Evolutionary conservation across 2,113 vertebrate genomes (phyloP), one percentile per base, ranked within the genome.

Genomic region (Oenanthe oenanthe): DNA sequence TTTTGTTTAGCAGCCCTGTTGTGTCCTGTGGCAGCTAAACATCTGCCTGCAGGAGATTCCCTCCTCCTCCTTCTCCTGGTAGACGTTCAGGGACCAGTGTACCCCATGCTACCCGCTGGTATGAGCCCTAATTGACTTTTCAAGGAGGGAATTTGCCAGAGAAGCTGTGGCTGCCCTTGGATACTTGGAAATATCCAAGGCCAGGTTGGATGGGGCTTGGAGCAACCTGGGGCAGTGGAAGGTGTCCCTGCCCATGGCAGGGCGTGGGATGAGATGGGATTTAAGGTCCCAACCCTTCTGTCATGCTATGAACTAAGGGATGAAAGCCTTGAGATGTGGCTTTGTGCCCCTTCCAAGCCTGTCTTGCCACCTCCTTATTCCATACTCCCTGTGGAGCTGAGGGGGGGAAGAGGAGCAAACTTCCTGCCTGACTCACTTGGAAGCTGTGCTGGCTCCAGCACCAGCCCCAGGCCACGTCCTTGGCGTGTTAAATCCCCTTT

Each of bases 231-330:
- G 9, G 14, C 0, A 9, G 61, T 31, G 61, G 61, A 16, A 68
- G 20, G 8, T 38, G 61, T 34, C 40, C 77, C n/a, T 54, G 61
- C 24, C 32, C 11, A 1, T 15, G 25, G 47, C 29, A 61, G 6
- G 11, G 24, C 4, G 6, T 60, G 25, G 61, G 8, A 68, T 0
- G 0, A 17, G 20, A 7, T 36, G 47, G 7, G 6, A 8, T 47
- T 68, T 42, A 56, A 48, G n/a, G 2, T 22, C 6, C n/a, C 77
- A 82, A 3, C 6, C 47, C 34, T 61, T 68, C 47, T 34, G 40
- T 45, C 24, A 6, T n/a, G 25, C 5, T 34, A 0, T 47, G 29
- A 61, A 47, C 42, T 28, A 38, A 51, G 40, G 50, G 75, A 63
- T 43, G 42, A 58, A 65, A 89, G 48, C 66, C 12, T 11, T 22